Evolutionary conservation across 2,797 vertebrate species (phyloP), one percentile per base, ranked within the genome.

Genomic region (Chelidonichthys spinosus): DNA sequence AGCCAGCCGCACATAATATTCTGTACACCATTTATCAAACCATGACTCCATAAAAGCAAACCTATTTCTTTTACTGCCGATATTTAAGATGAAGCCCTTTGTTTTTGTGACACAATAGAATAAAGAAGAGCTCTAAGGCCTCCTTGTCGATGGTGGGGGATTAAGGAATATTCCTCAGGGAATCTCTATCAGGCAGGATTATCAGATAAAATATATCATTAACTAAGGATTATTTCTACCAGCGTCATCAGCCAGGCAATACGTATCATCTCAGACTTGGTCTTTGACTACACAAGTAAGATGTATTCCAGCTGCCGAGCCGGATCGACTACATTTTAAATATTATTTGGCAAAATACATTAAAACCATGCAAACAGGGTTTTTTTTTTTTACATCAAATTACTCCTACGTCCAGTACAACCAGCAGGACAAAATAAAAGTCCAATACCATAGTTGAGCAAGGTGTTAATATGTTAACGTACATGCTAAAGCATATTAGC

Each of bases 181-280:
- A 85, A 69, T 90, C 82, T 84, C 89, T 86, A 91, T 92, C 86
- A 88, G 46, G 77, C 69, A 46, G 89, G 93, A 94, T 94, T 93
- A 95, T 89, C 88, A 90, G 90, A 93, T 91, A 78, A 92, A 56
- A 81, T 88, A 74, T 83, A 93, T 93, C 91, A 93, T 94, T 93
- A 94, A 90, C 75, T 70, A 43, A 69, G 90, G 92, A 94, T 93
- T 94, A 82, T 87, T 84, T 63, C 79, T 52, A 63, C 55, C 61
- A 66, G 78, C 47, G 69, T 78, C 58, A 81, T 70, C 11, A 64
- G 73, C 69, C 76, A 44, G 70, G 58, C 69, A 89, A 80, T 67
- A 81, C 52, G 52, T 44, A 61, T 74, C 49, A 37, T 76, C 50
- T 68, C 35, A 61, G 60, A 63, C 15, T 62, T 61, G 37, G 6